These are phyloP conservation scores for Phylloscopus trochiloides DNA, from an alignment of 2,113 vertebrate species.

Conservation along the genomic window DNA sequence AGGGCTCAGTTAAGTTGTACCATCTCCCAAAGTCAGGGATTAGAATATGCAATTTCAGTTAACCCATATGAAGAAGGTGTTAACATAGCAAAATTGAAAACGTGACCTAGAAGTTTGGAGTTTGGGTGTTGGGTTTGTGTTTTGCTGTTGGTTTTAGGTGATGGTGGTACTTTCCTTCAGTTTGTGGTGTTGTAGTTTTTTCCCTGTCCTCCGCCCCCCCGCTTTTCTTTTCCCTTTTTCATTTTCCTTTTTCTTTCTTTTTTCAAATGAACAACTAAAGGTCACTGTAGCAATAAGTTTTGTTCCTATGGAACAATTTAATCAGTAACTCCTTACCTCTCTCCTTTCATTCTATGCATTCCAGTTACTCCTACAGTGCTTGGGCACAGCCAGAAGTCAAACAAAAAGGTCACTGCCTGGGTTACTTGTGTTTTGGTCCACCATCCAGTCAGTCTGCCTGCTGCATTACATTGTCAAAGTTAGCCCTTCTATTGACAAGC, in stretches of 20 bases:
- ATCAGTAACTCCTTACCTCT: background rate
- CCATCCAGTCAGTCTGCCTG: constrained; percentile 48
- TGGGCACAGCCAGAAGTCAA: constrained; percentile 34
- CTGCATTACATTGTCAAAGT: constrained; percentile 77
- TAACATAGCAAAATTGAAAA: background rate
- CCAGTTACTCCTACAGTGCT: background rate
- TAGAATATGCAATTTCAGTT: background rate
- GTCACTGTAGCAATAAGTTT: constrained; percentile 9
- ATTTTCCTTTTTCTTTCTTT: background rate
- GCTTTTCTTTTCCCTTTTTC: background rate
- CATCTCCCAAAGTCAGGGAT: background rate
- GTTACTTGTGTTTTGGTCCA: constrained; percentile 56
- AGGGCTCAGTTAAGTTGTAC: background rate
- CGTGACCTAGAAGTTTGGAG: background rate
- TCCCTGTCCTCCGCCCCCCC: rapidly evolving
- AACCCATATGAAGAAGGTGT: background rate
- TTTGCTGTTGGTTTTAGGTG: background rate
- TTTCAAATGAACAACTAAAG: background rate
- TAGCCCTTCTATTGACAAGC: constrained; percentile 76
- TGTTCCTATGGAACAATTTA: background rate
- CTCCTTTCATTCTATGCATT: background rate
- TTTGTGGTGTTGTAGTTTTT: background rate
- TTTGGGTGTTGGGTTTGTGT: background rate
- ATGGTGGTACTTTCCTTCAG: background rate
- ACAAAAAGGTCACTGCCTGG: constrained; percentile 37